Conservation (phyloP, 2,113 vertebrate species). For the Gadus macrocephalus region DNA sequence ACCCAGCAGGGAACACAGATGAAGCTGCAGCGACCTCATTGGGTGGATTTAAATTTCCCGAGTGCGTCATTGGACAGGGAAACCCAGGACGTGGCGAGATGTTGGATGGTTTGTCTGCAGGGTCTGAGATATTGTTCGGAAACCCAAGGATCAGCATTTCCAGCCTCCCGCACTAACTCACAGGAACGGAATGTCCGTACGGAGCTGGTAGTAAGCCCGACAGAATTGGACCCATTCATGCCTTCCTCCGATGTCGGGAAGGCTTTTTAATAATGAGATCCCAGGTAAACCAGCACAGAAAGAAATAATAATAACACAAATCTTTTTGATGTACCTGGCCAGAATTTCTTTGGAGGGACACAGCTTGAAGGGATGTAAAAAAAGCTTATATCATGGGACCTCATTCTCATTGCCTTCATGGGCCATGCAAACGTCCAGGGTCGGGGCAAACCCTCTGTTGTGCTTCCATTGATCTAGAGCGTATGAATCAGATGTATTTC, state of each 20-base stretch:
- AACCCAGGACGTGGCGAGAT: conserved; percentile 10
- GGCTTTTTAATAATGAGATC: conserved; percentile 4
- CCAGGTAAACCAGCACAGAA: too few species aligned
- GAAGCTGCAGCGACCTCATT: conserved; percentile 18
- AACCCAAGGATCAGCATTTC: conserved; percentile 26
- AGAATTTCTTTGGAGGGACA: conserved; percentile 25
- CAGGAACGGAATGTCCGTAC: conserved; percentile 34
- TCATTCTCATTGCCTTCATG: conserved; percentile 11
- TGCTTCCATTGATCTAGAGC: too few species aligned
- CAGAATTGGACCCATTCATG: conserved; percentile 27
- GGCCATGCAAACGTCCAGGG: conserved; percentile 16
- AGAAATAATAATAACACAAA: too few species aligned
- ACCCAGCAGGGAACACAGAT: conserved; percentile 29
- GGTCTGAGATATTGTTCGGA: conserved; percentile 35
- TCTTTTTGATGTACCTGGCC: conserved; percentile 42
- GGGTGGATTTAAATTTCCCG: conserved; percentile 35
- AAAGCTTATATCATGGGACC: conserved; percentile 58
- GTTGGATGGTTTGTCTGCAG: conserved; percentile 24
- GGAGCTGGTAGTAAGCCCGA: too few species aligned
- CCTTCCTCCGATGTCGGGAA: conserved; percentile 17
- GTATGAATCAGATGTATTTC: too few species aligned
- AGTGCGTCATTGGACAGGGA: conserved; percentile 24
- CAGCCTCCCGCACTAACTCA: conserved; percentile 19
- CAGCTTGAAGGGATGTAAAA: conserved; percentile 35
- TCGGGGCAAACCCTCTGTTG: too few species aligned